Conservation (phyloP, 2,888 invertebrate species). For the Ochropleura plecta region DNA sequence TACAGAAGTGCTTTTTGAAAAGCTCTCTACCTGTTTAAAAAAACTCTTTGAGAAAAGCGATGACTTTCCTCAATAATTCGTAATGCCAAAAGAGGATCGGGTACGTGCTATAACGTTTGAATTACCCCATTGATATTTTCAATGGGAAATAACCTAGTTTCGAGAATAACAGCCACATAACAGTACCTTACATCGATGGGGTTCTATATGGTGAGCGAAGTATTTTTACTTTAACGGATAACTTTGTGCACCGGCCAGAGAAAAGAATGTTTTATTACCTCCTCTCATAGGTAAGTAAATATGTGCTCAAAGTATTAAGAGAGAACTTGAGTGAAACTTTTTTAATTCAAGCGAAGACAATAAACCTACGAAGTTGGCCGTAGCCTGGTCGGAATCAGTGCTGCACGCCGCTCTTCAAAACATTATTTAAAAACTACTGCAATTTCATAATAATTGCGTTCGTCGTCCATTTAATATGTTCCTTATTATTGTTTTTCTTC, state of each 20-base stretch:
- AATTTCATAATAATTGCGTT: conserved; percentile 61
- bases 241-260: conserved; percentile 31
- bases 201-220: conserved; percentile 30
- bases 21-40: conserved; percentile 51
- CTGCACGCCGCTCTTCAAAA: conserved; percentile 69
- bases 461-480: conserved; percentile 33
- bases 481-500: conserved; percentile 17
- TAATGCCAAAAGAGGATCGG: conserved; percentile 57
- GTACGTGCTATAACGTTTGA: conserved; percentile 60
- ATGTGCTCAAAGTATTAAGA: conserved; percentile 71
- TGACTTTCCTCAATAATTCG: conserved; percentile 62
- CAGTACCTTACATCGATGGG: conserved; percentile 47
- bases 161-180: conserved; percentile 46
- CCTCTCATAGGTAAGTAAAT: conserved; percentile 64
- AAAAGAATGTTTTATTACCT: conserved; percentile 60
- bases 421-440: conserved; percentile 70
- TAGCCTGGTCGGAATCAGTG: conserved; percentile 68
- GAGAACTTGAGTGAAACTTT: conserved; percentile 76
- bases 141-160: conserved; percentile 61
- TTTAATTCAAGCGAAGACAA: conserved; percentile 83
- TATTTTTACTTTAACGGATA: conserved; percentile 31
- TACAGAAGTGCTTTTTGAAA: conserved; percentile 36
- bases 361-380: conserved; percentile 80
- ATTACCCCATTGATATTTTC: conserved; percentile 62
- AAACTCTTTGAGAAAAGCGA: conserved; percentile 39